Base-by-base conservation (phyloP, 2,113 vertebrate species). In the Pelodiscus sinensis region DNA sequence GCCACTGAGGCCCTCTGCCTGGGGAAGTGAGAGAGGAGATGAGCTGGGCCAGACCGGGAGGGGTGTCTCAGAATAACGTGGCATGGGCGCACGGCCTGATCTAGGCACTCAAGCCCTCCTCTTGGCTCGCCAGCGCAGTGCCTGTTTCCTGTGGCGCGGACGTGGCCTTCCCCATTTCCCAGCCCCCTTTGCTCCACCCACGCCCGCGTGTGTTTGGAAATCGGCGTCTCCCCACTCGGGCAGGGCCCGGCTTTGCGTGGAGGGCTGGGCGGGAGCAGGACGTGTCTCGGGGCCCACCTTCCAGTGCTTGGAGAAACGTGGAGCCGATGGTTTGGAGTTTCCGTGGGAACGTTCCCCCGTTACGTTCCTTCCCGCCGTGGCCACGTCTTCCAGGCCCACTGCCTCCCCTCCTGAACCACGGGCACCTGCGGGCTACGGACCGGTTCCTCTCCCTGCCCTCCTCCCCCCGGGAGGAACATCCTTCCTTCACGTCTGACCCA, bases 31-130 rank as follows among this genome's bases (percentile, higher is more conserved):
- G 15, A n/a, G 29, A 65, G 14, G 18, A 68, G 29, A 9, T 68
- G 15, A 68, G 15, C 15, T 68, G 31, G 14, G 29, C 31, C 31
- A 18, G 18, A n/a, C 31, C 4, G 31, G 16, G 62, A 35, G 57
- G 79, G 0, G 0, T 7, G 0, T 4, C 79, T 2, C 10, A 65
- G 13, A 6, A 0, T 5, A 84, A 21, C 35, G 94, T 15, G 79
- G 91, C 29, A 1, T 31, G 14, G n/a, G 13, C 2, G 1, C 29
- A 16, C 62, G 16, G 62, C 62, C 62, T 16, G 31, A 8, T 31
- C 14, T 65, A 16, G 14, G 31, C 14, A 8, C 38, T 44, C 38
- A 5, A 44, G 38, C 38, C 38, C 38, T 44, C 38, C 38, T 3
- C 38, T 44, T 44, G 38, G 38, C 38, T 44, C 38, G 38, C 38